Evolutionary conservation across 2,113 vertebrate species (phyloP).

Genomic region (Corvus moneduloides): DNA sequence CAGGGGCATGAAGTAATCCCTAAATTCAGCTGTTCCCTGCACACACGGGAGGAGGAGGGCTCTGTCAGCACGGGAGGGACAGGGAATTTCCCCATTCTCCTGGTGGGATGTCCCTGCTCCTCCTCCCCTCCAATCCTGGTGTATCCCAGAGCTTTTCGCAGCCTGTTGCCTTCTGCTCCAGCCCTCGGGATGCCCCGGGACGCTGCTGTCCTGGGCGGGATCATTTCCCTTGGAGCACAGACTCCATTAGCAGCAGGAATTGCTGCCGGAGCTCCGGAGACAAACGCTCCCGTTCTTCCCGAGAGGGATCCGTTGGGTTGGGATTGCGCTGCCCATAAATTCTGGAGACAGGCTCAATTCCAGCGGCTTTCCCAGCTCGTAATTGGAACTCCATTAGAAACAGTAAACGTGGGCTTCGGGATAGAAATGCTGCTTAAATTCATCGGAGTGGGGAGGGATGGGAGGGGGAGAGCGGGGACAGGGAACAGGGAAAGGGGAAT

Average conservation of each 20-base stretch:
- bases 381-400: constrained; percentile 41
- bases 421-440: constrained; percentile 4
- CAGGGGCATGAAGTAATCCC: not conserved
- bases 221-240: constrained; percentile 11
- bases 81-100: not conserved
- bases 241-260: constrained; percentile 32
- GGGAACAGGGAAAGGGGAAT: not conserved
- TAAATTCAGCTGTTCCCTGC: not conserved
- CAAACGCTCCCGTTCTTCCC: not conserved
- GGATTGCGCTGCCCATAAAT: constrained; percentile 49
- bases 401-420: constrained; percentile 23
- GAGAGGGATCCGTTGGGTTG: constrained; percentile 8
- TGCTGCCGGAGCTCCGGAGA: not conserved
- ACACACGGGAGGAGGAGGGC: not conserved
- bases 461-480: not conserved
- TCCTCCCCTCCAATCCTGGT: not conserved
- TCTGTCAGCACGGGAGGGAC: not conserved
- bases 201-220: not conserved
- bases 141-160: not conserved
- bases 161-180: not conserved
- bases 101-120: not conserved
- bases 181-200: not conserved
- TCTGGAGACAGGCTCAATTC: constrained; percentile 24
- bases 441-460: not conserved
- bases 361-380: constrained; percentile 21